A percentile compares a stretch with the other conserved stretches of the same genome.
Evolutionary conservation across 2,797 vertebrate species (phyloP).

Genomic region (Strix occidentalis): DNA sequence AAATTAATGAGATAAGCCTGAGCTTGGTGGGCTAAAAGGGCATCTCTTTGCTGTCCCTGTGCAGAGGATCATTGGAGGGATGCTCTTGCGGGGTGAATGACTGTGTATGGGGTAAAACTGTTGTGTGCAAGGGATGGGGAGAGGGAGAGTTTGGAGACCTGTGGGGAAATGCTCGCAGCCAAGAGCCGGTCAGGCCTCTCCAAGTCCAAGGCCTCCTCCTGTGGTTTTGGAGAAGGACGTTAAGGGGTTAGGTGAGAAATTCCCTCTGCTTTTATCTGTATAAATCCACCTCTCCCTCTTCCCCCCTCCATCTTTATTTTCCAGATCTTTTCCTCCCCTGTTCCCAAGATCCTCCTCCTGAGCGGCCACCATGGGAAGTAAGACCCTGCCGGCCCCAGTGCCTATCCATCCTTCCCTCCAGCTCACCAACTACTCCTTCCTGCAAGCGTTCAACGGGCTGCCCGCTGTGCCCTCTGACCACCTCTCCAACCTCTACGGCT

Average conservation of each 20-base stretch:
- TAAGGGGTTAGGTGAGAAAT: background rate
- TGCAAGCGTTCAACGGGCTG: constrained; percentile 92
- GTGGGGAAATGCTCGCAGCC: accelerated
- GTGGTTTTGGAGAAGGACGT: background rate
- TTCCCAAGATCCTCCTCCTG: constrained; percentile 22
- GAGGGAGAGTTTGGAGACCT: background rate
- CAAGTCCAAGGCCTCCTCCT: background rate
- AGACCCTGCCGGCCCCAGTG: constrained; percentile 92
- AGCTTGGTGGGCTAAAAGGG: background rate
- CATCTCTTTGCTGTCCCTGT: accelerated
- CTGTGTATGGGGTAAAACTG: background rate
- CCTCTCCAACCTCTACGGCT: constrained; percentile 91
- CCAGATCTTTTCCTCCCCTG: constrained; percentile 48
- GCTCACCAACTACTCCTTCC: constrained; percentile 93
- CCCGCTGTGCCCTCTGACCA: constrained; percentile 88
- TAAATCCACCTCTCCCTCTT: background rate
- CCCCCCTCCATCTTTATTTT: background rate
- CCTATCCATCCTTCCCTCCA: constrained; percentile 95
- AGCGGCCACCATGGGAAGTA: constrained; percentile 87
- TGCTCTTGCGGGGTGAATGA: background rate
- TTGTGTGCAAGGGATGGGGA: background rate
- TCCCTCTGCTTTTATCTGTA: background rate
- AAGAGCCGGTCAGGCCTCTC: background rate
- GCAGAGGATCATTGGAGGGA: background rate
- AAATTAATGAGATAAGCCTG: background rate